Evolutionary conservation across 2,888 invertebrate genomes (phyloP).

Genomic region (Myopa testacea): DNA sequence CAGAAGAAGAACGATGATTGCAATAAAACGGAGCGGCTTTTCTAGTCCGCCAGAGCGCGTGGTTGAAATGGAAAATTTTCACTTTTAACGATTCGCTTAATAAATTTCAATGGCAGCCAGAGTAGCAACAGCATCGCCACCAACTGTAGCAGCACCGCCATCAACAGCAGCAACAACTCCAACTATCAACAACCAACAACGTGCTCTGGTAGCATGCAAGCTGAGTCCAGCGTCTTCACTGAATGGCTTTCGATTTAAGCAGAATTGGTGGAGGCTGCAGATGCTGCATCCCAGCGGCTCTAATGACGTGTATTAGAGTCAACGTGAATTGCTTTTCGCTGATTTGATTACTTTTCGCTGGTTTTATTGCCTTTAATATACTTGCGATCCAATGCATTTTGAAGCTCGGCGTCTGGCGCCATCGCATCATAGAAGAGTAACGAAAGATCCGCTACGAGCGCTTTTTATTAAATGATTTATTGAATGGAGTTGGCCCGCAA

Average conservation of each 20-base stretch:
- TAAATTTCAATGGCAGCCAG: not conserved
- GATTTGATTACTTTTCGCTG: not conserved
- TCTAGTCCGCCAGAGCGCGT: not conserved
- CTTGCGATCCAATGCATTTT: too few species aligned
- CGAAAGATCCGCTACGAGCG: too few species aligned
- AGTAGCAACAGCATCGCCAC: not conserved
- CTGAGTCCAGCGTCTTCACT: not conserved
- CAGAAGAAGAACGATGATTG: not conserved
- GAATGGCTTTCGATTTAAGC: not conserved
- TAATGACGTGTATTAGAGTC: not conserved
- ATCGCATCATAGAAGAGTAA: too few species aligned
- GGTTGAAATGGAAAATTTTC: slow-evolving; percentile 13
- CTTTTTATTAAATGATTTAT: too few species aligned
- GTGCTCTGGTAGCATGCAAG: not conserved
- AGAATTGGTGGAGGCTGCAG: not conserved
- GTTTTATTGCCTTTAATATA: too few species aligned
- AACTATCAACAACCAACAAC: not conserved
- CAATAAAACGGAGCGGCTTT: slow-evolving; percentile 17
- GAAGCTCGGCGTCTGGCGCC: too few species aligned
- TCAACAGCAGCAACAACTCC: not conserved
- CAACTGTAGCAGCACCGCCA: not conserved
- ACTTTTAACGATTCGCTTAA: slow-evolving; percentile 31
- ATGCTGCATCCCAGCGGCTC: not conserved
- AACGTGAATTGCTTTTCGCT: not conserved
- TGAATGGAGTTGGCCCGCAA: too few species aligned